phyloP scores from a whole-genome alignment of 2,797 vertebrate species.

The Centroberyx gerrardi region DNA sequence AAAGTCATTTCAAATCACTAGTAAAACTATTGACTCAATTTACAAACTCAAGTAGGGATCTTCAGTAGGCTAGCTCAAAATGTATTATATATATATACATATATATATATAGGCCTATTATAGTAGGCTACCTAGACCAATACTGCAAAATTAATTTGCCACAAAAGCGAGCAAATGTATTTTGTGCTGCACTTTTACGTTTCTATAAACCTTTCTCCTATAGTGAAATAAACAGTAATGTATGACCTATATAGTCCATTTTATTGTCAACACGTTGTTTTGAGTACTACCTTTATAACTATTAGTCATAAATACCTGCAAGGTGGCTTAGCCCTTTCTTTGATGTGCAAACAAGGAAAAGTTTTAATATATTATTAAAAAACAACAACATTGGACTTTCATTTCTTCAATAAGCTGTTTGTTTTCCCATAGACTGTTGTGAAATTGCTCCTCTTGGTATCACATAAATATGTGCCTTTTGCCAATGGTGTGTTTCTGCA shows the following conservation, averaged over 20 bases:
- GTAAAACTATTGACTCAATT: too few species aligned
- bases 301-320: neutral
- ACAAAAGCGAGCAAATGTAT: neutral
- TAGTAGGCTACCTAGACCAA: too few species aligned
- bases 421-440: neutral
- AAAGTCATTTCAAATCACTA: too few species aligned
- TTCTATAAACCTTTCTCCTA: neutral
- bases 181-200: conserved; percentile 6
- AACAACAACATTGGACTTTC: neutral
- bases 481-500: conserved; percentile 5
- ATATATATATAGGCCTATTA: too few species aligned
- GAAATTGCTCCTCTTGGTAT: neutral
- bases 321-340: too few species aligned
- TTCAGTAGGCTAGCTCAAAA: too few species aligned
- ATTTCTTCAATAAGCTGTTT: neutral
- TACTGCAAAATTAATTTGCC: neutral
- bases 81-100: too few species aligned
- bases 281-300: too few species aligned
- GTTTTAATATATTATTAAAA: too few species aligned
- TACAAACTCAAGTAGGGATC: too few species aligned
- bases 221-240: neutral
- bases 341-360: neutral
- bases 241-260: neutral
- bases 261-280: too few species aligned
- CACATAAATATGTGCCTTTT: neutral